These are phyloP conservation scores for Hydraecia micacea DNA, from an alignment of 2,888 invertebrate genomes.

Conservation along the genomic window DNA sequence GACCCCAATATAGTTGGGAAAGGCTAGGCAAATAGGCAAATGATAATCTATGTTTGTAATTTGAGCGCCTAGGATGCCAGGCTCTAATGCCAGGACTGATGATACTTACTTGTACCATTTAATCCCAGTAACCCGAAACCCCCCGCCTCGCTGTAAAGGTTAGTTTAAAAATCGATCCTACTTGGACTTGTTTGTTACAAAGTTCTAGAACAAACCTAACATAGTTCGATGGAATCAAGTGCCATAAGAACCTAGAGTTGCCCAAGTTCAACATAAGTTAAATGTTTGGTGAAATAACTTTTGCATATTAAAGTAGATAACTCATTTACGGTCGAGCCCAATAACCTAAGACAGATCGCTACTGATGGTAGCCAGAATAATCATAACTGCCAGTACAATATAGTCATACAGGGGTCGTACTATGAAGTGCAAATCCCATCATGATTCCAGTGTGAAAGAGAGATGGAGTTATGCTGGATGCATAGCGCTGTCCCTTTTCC, in stretches of 20 bases:
- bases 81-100: not conserved
- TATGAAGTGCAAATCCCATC: too few species aligned
- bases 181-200: not conserved
- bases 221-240: not conserved
- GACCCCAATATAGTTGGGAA: not conserved
- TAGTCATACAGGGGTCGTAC: too few species aligned
- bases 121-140: not conserved
- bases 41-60: not conserved
- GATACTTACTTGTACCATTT: not conserved
- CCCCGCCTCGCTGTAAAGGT: not conserved
- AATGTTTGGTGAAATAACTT: slow-evolving; percentile 7
- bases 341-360: too few species aligned
- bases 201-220: not conserved
- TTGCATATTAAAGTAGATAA: not conserved
- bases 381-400: too few species aligned
- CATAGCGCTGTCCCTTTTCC: too few species aligned
- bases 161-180: not conserved
- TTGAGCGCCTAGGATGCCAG: not conserved
- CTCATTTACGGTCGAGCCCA: too few species aligned
- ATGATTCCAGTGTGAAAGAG: too few species aligned
- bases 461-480: too few species aligned
- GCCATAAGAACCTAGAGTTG: not conserved
- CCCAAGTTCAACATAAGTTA: not conserved
- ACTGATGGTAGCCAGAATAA: too few species aligned
- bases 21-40: not conserved